A percentile compares a stretch with the other conserved stretches of the same genome.
These are phyloP conservation scores for Torymus auratus DNA, from an alignment of 2,888 invertebrate genomes.

Conservation along the genomic window DNA sequence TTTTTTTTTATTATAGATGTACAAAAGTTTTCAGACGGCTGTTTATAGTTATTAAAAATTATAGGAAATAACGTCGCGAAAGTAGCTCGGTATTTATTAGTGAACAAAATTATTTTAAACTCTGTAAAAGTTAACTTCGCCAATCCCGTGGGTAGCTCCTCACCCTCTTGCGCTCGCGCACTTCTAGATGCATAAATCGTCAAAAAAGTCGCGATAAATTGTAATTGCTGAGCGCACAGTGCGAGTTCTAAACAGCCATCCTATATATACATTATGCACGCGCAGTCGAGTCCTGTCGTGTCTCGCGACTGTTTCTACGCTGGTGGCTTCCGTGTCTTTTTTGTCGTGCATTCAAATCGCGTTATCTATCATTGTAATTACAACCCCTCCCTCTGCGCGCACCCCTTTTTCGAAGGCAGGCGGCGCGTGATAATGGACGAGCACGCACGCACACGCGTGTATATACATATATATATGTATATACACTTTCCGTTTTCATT, in stretches of 20 bases:
- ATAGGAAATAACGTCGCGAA: too few relatives aligned
- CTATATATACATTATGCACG: not conserved
- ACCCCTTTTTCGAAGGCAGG: slow-evolving; percentile 54
- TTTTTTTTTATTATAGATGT: too few relatives aligned
- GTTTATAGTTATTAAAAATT: too few relatives aligned
- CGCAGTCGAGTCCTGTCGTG: slow-evolving; percentile 57
- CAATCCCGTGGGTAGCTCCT: too few relatives aligned
- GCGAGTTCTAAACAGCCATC: slow-evolving; percentile 14
- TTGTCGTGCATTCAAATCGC: slow-evolving; percentile 67
- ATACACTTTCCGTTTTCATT: slow-evolving; percentile 48
- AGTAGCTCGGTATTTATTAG: too few relatives aligned
- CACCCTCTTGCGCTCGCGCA: too few relatives aligned
- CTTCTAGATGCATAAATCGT: slow-evolving; percentile 32
- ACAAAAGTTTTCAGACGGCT: too few relatives aligned
- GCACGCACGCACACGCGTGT: slow-evolving; percentile 63
- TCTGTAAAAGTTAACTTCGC: too few relatives aligned
- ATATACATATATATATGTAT: too few relatives aligned
- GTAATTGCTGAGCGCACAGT: slow-evolving; percentile 49
- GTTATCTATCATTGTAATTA: slow-evolving; percentile 70
- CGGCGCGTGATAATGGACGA: slow-evolving; percentile 60
- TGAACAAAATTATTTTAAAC: too few relatives aligned
- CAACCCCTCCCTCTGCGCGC: slow-evolving; percentile 42
- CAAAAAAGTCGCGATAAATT: slow-evolving; percentile 52
- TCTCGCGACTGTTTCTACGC: slow-evolving; percentile 64
- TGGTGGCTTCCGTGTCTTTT: slow-evolving; percentile 59